phyloP scores from a whole-genome alignment of 2,797 vertebrate species.

The Danio kyathit region DNA sequence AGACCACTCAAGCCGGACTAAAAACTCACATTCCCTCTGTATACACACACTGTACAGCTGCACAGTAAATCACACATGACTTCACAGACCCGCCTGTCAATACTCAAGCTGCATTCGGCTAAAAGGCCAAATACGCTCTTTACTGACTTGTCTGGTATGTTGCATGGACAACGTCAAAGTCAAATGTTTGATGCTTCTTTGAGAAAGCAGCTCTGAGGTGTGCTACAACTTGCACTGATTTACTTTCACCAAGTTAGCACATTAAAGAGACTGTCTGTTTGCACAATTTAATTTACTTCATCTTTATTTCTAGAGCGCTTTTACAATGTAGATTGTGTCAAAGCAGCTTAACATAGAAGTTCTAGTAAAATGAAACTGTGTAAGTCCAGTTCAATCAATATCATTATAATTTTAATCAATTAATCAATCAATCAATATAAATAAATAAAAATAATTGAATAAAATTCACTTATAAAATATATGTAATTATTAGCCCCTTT shows the following conservation, averaged over 20 bases:
- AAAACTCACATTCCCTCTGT: slow-evolving; percentile 42
- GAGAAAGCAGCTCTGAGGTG: neutral
- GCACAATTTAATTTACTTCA: too few relatives aligned
- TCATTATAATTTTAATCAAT: too few relatives aligned
- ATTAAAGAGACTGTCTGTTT: too few relatives aligned
- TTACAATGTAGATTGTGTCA: too few relatives aligned
- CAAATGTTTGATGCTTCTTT: neutral
- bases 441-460: too few relatives aligned
- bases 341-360: too few relatives aligned
- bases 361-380: too few relatives aligned
- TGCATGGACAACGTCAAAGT: neutral
- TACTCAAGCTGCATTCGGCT: slow-evolving; percentile 27
- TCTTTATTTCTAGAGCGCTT: too few relatives aligned
- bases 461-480: too few relatives aligned
- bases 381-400: too few relatives aligned
- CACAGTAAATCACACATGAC: slow-evolving; percentile 25
- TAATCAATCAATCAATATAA: too few relatives aligned
- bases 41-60: slow-evolving; percentile 23
- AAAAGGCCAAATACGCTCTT: slow-evolving; percentile 17
- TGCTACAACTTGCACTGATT: neutral
- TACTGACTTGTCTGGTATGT: neutral
- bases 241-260: neutral
- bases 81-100: slow-evolving; percentile 22
- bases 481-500: too few relatives aligned
- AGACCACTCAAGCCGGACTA: slow-evolving; percentile 36